Conservation (phyloP, 1,140 invertebrate genomes). For the Thaumetopoea pityocampa region DNA sequence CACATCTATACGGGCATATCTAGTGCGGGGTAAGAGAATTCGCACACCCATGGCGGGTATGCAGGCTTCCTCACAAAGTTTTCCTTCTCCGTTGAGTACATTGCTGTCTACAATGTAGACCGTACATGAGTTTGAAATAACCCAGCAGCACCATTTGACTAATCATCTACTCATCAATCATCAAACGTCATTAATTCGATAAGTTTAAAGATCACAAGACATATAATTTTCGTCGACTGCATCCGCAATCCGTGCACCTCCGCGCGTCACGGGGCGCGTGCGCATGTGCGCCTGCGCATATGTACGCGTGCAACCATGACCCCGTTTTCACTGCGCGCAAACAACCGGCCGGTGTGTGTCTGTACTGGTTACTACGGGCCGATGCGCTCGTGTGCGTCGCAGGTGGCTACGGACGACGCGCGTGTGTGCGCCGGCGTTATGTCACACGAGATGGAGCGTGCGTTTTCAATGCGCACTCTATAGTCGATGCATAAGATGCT, state of each 20-base stretch:
- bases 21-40: too few relatives aligned
- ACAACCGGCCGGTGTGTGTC: too few relatives aligned
- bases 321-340: conserved; percentile 43
- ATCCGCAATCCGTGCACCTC: conserved; percentile 42
- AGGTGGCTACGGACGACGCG: conserved; percentile 1
- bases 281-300: conserved; percentile 20
- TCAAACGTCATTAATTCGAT: too few relatives aligned
- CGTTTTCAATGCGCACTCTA: conserved; percentile 17
- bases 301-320: conserved; percentile 38
- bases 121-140: too few relatives aligned
- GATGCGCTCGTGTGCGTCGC: conserved; percentile 5
- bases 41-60: too few relatives aligned
- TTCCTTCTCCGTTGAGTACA: too few relatives aligned
- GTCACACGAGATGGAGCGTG: conserved; percentile 37
- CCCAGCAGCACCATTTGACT: too few relatives aligned
- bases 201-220: background rate
- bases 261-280: conserved; percentile 20
- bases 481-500: conserved; percentile 10
- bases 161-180: too few relatives aligned
- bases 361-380: too few relatives aligned
- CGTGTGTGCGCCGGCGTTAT: conserved; percentile 32
- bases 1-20: too few relatives aligned
- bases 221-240: background rate
- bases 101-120: too few relatives aligned
- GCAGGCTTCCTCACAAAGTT: too few relatives aligned